These are phyloP conservation scores for Leptonema lineaticorne DNA, from an alignment of 1,140 invertebrate species.

Conservation along the genomic window DNA sequence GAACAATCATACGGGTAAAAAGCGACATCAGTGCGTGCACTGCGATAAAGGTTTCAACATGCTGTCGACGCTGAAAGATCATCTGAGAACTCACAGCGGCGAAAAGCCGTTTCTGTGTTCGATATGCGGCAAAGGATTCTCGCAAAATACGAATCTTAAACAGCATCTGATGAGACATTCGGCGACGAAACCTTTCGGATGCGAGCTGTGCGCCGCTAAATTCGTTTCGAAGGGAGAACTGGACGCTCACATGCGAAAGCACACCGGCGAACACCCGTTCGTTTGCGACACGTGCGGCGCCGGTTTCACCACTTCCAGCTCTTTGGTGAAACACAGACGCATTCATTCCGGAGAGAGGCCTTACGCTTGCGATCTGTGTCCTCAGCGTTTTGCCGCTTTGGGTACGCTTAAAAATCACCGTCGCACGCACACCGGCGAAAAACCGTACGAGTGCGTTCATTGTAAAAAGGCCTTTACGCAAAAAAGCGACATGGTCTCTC, in stretches of 20 bases:
- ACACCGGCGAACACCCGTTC: conserved; percentile 61
- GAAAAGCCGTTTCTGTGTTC: conserved; percentile 51
- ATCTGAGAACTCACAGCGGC: conserved; percentile 50
- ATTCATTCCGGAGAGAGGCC: conserved; percentile 76
- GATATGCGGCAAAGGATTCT: conserved; percentile 50
- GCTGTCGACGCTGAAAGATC: conserved; percentile 50
- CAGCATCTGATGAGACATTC: conserved; percentile 50
- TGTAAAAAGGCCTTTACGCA: conserved; percentile 36
- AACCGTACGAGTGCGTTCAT: conserved; percentile 53
- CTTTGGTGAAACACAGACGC: conserved; percentile 55
- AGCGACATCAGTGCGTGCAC: conserved; percentile 36
- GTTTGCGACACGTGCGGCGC: conserved; percentile 67
- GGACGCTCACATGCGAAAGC: conserved; percentile 55
- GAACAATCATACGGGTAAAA: conserved; percentile 40
- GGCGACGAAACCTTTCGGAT: conserved; percentile 48
- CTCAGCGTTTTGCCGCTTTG: conserved; percentile 67
- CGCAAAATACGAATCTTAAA: conserved; percentile 50
- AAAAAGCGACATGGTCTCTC: conserved; percentile 40
- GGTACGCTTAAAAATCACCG: conserved; percentile 60
- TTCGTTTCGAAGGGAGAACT: conserved; percentile 51
- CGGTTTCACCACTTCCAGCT: conserved; percentile 69
- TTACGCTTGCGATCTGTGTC: conserved; percentile 80
- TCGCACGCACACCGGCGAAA: conserved; percentile 66
- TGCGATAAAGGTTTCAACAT: conserved; percentile 47
- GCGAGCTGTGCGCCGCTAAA: conserved; percentile 44